Conservation (phyloP, 2,888 invertebrate species). For the Agrilus biguttatus region DNA sequence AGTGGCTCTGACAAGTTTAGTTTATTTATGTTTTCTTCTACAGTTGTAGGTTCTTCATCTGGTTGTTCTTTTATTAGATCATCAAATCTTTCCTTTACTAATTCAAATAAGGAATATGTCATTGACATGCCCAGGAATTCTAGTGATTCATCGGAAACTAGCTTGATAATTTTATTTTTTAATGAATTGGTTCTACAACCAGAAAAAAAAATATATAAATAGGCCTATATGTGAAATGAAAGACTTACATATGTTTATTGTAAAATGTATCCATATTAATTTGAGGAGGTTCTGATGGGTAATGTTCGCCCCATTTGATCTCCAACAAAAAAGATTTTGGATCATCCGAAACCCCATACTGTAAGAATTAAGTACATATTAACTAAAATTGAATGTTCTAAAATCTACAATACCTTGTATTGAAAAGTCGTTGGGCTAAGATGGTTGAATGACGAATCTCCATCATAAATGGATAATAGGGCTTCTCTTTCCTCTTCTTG, state of each 20-base stretch:
- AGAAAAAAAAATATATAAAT: neutral
- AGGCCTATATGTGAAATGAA: neutral
- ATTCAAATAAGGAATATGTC: slow-evolving; percentile 90
- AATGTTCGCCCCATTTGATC: slow-evolving; percentile 72
- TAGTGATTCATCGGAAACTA: slow-evolving; percentile 55
- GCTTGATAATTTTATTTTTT: slow-evolving; percentile 51
- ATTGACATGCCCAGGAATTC: slow-evolving; percentile 81
- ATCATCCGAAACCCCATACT: slow-evolving; percentile 71
- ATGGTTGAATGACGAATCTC: slow-evolving; percentile 76
- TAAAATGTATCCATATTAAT: slow-evolving; percentile 85
- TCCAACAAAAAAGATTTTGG: slow-evolving; percentile 74
- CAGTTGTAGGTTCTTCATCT: slow-evolving; percentile 26
- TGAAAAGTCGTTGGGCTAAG: slow-evolving; percentile 66
- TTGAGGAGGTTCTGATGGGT: slow-evolving; percentile 69
- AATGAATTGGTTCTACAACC: slow-evolving; percentile 45
- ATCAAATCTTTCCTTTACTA: slow-evolving; percentile 65
- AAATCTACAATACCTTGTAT: slow-evolving; percentile 57
- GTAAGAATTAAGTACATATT: slow-evolving; percentile 21
- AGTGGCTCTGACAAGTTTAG: slow-evolving; percentile 34
- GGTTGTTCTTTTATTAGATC: slow-evolving; percentile 60
- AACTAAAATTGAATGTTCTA: slow-evolving; percentile 5
- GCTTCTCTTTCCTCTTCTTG: slow-evolving; percentile 86
- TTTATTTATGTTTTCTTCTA: slow-evolving; percentile 34
- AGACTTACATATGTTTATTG: slow-evolving; percentile 79
- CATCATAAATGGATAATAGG: slow-evolving; percentile 84